Evolutionary conservation across 1,140 invertebrate genomes (phyloP).

Genomic region (Drosophila sechellia): DNA sequence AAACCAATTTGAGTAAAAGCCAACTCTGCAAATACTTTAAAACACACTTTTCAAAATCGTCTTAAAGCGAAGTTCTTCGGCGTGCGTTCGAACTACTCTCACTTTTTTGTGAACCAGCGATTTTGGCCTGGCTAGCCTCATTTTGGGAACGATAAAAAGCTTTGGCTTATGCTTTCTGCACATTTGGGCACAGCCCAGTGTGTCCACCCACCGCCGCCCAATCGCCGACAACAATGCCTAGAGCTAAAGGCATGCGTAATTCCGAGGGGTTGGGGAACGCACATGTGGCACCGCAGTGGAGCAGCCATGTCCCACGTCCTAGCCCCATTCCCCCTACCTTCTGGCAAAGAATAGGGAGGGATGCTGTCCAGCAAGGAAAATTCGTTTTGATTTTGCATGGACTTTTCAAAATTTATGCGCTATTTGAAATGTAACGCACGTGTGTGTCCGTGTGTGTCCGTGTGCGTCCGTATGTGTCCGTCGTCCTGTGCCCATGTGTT

Average conservation of each 20-base stretch:
- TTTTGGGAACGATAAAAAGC: conserved; percentile 79
- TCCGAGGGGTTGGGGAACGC: conserved; percentile 29
- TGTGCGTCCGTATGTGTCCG: conserved; percentile 16
- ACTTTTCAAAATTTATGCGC: conserved; percentile 68
- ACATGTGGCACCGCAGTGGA: conserved; percentile 59
- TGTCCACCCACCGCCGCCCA: conserved; percentile 9
- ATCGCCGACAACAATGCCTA: conserved; percentile 59
- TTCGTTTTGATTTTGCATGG: conserved; percentile 79
- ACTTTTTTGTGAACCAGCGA: conserved; percentile 35
- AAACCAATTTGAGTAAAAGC: too few species aligned
- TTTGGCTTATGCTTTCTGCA: conserved; percentile 80
- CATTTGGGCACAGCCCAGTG: conserved; percentile 55
- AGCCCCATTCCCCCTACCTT: not conserved
- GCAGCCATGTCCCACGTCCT: not conserved
- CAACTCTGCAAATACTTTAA: too few species aligned
- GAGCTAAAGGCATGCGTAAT: conserved; percentile 69
- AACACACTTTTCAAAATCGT: too few species aligned
- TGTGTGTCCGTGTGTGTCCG: conserved; percentile 36
- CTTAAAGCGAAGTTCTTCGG: too few species aligned
- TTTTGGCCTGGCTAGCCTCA: conserved; percentile 49
- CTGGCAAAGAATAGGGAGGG: not conserved
- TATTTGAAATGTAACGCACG: conserved; percentile 72
- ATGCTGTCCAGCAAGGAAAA: conserved; percentile 70
- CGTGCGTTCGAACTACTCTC: conserved; percentile 66
- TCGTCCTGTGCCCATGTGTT: conserved; percentile 24